These are phyloP conservation scores for Cyclina sinensis DNA, from an alignment of 1,140 invertebrate genomes.

Conservation along the genomic window DNA sequence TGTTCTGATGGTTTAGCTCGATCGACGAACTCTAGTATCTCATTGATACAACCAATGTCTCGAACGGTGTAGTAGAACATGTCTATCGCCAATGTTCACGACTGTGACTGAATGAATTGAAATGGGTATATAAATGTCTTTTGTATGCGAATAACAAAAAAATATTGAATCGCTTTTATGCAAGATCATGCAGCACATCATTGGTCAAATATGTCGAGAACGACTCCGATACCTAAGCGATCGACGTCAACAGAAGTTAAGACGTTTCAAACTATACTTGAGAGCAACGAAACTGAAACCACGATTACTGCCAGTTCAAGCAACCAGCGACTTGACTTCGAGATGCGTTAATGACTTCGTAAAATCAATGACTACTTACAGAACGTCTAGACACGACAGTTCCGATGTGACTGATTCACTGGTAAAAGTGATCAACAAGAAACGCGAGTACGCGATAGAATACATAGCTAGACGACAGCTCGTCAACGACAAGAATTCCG, in stretches of 20 bases:
- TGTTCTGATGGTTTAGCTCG: background rate
- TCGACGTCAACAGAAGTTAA: background rate
- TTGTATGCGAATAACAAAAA: no score
- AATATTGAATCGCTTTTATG: no score
- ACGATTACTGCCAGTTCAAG: background rate
- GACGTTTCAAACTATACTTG: background rate
- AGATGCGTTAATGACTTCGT: conserved; percentile 14
- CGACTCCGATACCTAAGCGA: background rate
- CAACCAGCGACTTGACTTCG: background rate
- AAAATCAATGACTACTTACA: background rate
- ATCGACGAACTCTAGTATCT: background rate
- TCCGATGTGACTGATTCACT: background rate
- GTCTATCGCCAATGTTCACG: background rate
- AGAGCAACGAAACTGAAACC: conserved; percentile 14
- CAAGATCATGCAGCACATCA: background rate
- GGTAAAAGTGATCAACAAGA: background rate
- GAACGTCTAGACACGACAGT: background rate
- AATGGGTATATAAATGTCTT: no score
- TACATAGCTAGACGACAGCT: background rate
- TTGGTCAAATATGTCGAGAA: background rate
- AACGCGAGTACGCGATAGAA: conserved; percentile 8
- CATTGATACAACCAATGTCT: conserved; percentile 24
- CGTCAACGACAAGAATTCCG: background rate
- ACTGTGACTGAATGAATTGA: no score
- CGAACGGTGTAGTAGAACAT: conserved; percentile 38